Evolutionary conservation across 1,140 invertebrate species (phyloP), one percentile per base, ranked within the genome.

Genomic region (Drosophila busckii): DNA sequence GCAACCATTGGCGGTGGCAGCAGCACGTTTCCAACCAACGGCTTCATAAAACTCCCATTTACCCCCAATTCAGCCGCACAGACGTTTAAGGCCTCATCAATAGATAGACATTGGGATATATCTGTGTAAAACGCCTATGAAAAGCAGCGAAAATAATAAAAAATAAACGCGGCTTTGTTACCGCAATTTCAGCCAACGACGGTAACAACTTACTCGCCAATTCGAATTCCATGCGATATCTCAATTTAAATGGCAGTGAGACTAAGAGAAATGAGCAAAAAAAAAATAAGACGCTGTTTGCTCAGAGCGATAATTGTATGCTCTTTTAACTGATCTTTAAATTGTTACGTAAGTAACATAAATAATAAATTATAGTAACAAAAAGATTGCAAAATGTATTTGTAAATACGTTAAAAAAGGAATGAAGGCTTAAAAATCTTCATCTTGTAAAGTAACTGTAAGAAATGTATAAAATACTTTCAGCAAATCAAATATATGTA

Each of bases 221-320:
- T 45, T 46, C 40, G 25, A 45, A 63, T 53, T 63, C 49, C 73
- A 52, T 50, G 49, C 60, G 75, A 82, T 71, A 80, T 80, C 75
- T 80, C 75, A 80, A 80, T 80, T 82, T 82, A 73, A 73, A 75
- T 58, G 50, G 31, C 37, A 64, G 73, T 52, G 35, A 49, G 56
- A 54, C 52, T 22, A 35, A 26, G 19, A 10, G 4, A 7, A 5
- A 40, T 20, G 2, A n/a, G 17, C 12, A 17, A 26, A 25, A 38
- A 10, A 25, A 9, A n/a, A n/a, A n/a, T n/a, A n/a, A n/a, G n/a
- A n/a, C n/a, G n/a, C n/a, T n/a, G n/a, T n/a, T n/a, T n/a, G n/a
- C n/a, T n/a, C n/a, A 29, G 4, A 12, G 15, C 12, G 3, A 12
- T 23, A 22, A 9, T 2, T n/a, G 2, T 38, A 38, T 0, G 9